These are phyloP conservation scores for Neoscelio sp. DNA, from an alignment of 2,888 invertebrate species.

Conservation along the genomic window DNA sequence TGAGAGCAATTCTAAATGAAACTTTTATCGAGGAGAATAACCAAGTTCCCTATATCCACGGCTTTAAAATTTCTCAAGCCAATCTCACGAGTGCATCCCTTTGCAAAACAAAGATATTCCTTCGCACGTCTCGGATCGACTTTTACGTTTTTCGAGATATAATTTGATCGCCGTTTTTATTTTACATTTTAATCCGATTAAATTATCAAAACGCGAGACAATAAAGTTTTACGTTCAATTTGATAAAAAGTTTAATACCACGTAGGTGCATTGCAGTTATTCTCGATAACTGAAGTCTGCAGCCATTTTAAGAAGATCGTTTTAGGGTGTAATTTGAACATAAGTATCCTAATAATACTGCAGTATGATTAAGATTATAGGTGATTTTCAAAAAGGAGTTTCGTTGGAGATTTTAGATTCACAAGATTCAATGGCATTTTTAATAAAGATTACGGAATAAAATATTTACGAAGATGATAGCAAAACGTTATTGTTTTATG, in stretches of 20 bases:
- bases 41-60: conserved; percentile 18
- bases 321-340: no score
- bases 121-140: background rate
- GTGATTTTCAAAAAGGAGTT: no score
- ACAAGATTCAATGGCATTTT: no score
- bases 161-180: conserved; percentile 29
- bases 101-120: conserved; percentile 34
- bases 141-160: conserved; percentile 8
- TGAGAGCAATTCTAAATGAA: conserved; percentile 42
- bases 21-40: conserved; percentile 51
- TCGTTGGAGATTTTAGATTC: no score
- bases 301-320: conserved; percentile 6
- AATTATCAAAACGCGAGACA: conserved; percentile 34
- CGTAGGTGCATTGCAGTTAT: background rate
- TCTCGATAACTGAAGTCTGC: no score
- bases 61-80: conserved; percentile 38
- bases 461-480: no score
- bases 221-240: conserved; percentile 26
- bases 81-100: conserved; percentile 48
- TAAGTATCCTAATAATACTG: no score
- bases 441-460: no score
- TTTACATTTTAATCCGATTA: conserved; percentile 42
- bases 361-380: no score
- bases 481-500: no score
- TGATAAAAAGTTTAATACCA: conserved; percentile 19